Conservation (phyloP, 1,140 invertebrate species). For the Leucophenga varia region DNA sequence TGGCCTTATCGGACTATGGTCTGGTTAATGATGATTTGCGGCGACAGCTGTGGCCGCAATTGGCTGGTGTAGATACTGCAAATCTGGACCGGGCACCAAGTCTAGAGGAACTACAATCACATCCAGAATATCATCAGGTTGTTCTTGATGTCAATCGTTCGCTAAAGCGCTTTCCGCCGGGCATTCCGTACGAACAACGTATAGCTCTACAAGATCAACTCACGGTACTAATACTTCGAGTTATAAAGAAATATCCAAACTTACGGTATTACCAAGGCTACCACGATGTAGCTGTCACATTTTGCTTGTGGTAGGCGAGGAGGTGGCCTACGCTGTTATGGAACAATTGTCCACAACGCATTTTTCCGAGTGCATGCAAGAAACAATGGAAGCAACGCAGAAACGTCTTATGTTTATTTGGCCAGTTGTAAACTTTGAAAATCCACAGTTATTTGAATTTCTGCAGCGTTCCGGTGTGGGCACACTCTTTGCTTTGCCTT, state of each 20-base stretch:
- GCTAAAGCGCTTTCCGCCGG: constrained; percentile 84
- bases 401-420: constrained; percentile 87
- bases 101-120: constrained; percentile 71
- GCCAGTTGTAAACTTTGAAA: constrained; percentile 75
- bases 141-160: constrained; percentile 89
- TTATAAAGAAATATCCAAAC: constrained; percentile 81
- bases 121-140: constrained; percentile 89
- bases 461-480: constrained; percentile 85
- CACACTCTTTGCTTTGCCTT: constrained; percentile 96
- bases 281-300: constrained; percentile 96
- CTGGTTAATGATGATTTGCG: constrained; percentile 76
- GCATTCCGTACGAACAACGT: constrained; percentile 81
- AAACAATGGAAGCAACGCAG: constrained; percentile 90
- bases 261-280: constrained; percentile 95
- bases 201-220: constrained; percentile 83
- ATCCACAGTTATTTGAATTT: constrained; percentile 73
- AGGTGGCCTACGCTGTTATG: constrained; percentile 80
- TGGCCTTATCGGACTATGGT: constrained; percentile 62
- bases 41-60: constrained; percentile 77
- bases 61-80: constrained; percentile 70
- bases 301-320: constrained; percentile 89
- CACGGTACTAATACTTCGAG: constrained; percentile 82
- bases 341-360: constrained; percentile 83
- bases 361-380: constrained; percentile 88
- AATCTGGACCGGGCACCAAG: constrained; percentile 63